Evolutionary conservation across 2,113 vertebrate genomes (phyloP).

Genomic region (Dromaius novaehollandiae): DNA sequence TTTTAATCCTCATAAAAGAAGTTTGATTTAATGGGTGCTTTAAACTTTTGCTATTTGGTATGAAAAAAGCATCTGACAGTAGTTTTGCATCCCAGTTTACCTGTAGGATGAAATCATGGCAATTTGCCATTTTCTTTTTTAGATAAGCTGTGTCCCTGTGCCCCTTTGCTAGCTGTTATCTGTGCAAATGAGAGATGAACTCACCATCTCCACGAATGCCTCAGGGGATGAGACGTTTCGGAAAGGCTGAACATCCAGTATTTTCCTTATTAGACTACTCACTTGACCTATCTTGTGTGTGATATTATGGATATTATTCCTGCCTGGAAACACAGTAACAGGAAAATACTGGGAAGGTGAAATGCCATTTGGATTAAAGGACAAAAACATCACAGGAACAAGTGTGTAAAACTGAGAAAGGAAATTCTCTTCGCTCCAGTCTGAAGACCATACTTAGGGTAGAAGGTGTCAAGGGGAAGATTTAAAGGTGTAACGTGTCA

Average conservation of each 20-base stretch:
- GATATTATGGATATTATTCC: too few species aligned
- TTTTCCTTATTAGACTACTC: background rate
- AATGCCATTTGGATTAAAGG: background rate
- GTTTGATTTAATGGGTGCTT: background rate
- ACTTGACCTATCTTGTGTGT: too few species aligned
- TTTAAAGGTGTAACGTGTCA: background rate
- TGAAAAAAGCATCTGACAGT: accelerated
- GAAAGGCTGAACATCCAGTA: background rate
- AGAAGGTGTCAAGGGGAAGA: background rate
- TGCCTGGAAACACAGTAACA: background rate
- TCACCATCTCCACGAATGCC: accelerated
- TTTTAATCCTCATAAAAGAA: background rate
- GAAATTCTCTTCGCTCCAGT: background rate
- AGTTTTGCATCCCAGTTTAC: accelerated
- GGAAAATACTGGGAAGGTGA: background rate
- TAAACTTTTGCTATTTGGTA: accelerated
- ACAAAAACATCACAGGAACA: background rate
- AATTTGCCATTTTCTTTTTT: background rate
- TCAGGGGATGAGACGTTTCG: too few species aligned
- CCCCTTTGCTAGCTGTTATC: accelerated
- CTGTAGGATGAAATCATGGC: accelerated
- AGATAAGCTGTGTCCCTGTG: accelerated
- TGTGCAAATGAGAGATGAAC: background rate
- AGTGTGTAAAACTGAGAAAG: accelerated
- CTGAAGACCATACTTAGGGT: background rate